Evolutionary conservation across 2,888 invertebrate species (phyloP).

Genomic region (Drosophila formosana): DNA sequence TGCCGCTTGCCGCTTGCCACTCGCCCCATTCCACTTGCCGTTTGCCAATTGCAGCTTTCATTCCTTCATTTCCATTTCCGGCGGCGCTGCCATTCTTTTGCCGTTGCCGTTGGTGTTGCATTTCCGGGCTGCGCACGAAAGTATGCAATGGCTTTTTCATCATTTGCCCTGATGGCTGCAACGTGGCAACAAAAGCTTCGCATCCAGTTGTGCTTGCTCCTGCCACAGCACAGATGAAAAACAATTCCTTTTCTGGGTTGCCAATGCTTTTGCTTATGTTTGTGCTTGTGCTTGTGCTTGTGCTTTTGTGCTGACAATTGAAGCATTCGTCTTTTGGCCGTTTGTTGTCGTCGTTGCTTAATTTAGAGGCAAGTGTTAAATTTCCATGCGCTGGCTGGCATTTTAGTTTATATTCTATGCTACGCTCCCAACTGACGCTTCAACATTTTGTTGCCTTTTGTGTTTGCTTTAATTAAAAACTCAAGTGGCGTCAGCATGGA

Average conservation of each 20-base stretch:
- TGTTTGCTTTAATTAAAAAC: slow-evolving; percentile 75
- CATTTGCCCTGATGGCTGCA: slow-evolving; percentile 74
- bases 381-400: slow-evolving; percentile 71
- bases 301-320: slow-evolving; percentile 65
- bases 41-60: slow-evolving; percentile 54
- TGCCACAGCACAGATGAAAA: slow-evolving; percentile 53
- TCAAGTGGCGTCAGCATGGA: slow-evolving; percentile 64
- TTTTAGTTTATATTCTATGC: slow-evolving; percentile 72
- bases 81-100: slow-evolving; percentile 29
- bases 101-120: slow-evolving; percentile 45
- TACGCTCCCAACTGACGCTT: slow-evolving; percentile 33
- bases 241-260: slow-evolving; percentile 59
- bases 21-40: slow-evolving; percentile 20
- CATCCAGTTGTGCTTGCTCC: slow-evolving; percentile 9
- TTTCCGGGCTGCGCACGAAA: slow-evolving; percentile 73
- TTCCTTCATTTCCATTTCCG: slow-evolving; percentile 59
- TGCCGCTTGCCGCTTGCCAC: no score
- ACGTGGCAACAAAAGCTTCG: slow-evolving; percentile 71
- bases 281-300: neutral
- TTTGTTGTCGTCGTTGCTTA: slow-evolving; percentile 61
- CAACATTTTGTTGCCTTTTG: slow-evolving; percentile 73
- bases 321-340: slow-evolving; percentile 61
- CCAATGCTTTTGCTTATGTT: neutral
- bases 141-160: slow-evolving; percentile 78
- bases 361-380: slow-evolving; percentile 76